Evolutionary conservation across 2,888 invertebrate genomes (phyloP).

Genomic region (Temnothorax unifasciatus): DNA sequence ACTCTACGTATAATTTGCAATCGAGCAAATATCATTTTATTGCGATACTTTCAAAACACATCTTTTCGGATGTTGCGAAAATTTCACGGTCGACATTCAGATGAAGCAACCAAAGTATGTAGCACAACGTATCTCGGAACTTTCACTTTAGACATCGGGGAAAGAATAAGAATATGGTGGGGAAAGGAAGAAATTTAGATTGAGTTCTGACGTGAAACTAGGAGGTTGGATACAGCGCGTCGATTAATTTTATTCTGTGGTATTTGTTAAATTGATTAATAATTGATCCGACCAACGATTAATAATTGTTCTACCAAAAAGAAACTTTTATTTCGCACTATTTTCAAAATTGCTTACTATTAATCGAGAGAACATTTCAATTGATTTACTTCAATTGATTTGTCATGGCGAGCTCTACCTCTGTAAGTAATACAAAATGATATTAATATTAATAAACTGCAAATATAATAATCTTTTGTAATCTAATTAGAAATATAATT

Average conservation of each 20-base stretch:
- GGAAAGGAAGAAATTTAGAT: slow-evolving; percentile 46
- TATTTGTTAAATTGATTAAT: neutral
- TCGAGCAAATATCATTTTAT: neutral
- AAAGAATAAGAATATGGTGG: slow-evolving; percentile 60
- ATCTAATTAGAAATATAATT: neutral
- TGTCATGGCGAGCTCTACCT: slow-evolving; percentile 54
- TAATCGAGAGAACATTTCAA: neutral
- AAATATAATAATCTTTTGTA: slow-evolving; percentile 1
- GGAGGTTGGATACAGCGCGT: slow-evolving; percentile 9
- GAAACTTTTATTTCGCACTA: neutral
- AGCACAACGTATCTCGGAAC: slow-evolving; percentile 58
- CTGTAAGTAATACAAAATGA: slow-evolving; percentile 61
- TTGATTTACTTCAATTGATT: neutral
- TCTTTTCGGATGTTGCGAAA: neutral
- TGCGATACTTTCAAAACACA: neutral
- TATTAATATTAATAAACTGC: neutral
- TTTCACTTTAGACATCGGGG: slow-evolving; percentile 65
- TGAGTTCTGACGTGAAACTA: slow-evolving; percentile 45
- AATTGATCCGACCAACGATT: neutral
- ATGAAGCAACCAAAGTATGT: slow-evolving; percentile 48
- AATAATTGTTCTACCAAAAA: neutral
- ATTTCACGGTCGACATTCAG: slow-evolving; percentile 8
- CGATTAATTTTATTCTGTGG: neutral
- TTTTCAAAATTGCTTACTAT: neutral
- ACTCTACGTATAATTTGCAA: neutral